Evolutionary conservation across 2,113 vertebrate genomes (phyloP), one percentile per base, ranked within the genome.

Genomic region (Trinectes maculatus): DNA sequence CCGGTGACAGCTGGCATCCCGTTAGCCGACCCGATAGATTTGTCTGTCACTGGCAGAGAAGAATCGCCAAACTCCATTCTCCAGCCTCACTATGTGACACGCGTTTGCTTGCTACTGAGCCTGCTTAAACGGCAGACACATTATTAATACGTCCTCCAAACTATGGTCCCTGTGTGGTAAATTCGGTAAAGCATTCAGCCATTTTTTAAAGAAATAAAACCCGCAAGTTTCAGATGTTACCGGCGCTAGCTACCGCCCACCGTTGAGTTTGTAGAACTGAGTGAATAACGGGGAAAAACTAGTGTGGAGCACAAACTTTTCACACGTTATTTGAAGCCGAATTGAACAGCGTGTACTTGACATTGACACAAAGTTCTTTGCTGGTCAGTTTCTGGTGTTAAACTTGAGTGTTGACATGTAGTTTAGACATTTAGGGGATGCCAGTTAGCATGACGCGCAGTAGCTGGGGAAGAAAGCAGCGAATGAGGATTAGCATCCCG

Each of bases 201-300:
- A 31, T 19, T 8, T 43, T 43, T 8, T 43, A n/a, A n/a, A n/a
- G 1, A 3, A 22, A 15, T 18, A 11, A 53, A 69, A 42, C 21
- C 18, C 4, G 0, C 4, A 8, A 0, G 0, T 42, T 52, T n/a
- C n/a, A 2, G 3, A 33, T 2, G n/a, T 34, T 66, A 15, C 16
- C 22, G 10, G 10, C 29, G 62, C 16, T 40, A 65, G 63, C 74
- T 79, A 24, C 72, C 71, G 74, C 71, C 68, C 67, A 82, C 58
- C 36, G 0, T 21, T 8, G 28, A 47, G 26, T 0, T 21, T 21
- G 10, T 19, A 16, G 18, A 19, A 34, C 24, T 49, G 43, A 15
- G 22, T 11, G 33, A 48, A 46, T 61, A 58, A 69, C 58, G 54
- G 54, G 36, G 1, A 26, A 22, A 56, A 44, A 4, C 0, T 18